Conservation (phyloP, 2,888 invertebrate genomes). For the Nezara viridula region DNA sequence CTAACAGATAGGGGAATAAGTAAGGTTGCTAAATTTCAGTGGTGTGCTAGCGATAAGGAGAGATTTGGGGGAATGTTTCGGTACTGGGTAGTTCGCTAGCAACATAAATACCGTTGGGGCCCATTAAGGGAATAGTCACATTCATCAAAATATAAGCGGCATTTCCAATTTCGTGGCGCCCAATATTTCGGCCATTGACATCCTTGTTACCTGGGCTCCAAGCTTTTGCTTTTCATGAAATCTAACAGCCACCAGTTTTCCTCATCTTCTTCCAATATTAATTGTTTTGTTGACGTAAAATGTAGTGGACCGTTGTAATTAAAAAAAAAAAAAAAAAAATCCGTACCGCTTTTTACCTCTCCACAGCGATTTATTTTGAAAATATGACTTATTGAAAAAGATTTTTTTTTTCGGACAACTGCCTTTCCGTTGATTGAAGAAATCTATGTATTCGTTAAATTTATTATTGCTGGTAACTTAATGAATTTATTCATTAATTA, state of each 20-base stretch:
- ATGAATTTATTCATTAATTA: too few relatives aligned
- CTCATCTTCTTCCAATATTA: neutral
- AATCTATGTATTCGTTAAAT: too few relatives aligned
- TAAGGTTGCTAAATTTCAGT: neutral
- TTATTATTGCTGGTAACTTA: too few relatives aligned
- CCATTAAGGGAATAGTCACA: slow-evolving; percentile 30
- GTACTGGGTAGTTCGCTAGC: neutral
- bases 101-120: neutral
- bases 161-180: slow-evolving; percentile 18
- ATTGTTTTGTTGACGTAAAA: neutral
- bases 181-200: slow-evolving; percentile 23
- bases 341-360: too few relatives aligned
- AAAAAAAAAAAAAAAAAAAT: too few relatives aligned
- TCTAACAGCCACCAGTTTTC: neutral
- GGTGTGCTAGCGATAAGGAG: neutral
- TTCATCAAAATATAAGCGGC: slow-evolving; percentile 32
- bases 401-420: too few relatives aligned
- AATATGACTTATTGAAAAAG: too few relatives aligned
- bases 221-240: neutral
- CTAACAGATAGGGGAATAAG: too few relatives aligned
- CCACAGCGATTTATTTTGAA: too few relatives aligned
- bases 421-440: too few relatives aligned
- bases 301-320: neutral
- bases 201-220: neutral
- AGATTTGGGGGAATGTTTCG: neutral